Conservation (phyloP, 2,113 vertebrate species). For the Nanorana parkeri region DNA sequence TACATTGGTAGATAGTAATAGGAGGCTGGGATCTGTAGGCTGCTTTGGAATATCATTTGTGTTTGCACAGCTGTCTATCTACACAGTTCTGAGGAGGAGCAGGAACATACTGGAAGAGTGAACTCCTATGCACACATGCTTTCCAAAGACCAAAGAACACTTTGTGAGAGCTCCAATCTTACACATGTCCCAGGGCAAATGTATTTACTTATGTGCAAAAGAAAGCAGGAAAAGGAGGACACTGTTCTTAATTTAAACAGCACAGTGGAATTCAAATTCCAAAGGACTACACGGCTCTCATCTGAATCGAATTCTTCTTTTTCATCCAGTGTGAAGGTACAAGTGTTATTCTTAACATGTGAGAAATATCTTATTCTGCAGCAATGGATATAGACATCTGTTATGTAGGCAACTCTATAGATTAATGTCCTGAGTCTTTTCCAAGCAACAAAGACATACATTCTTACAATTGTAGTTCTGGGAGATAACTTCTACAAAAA, state of each 20-base stretch:
- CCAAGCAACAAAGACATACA: not conserved
- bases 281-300: constrained; percentile 19
- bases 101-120: constrained; percentile 25
- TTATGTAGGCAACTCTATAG: not conserved
- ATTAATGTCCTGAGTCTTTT: constrained; percentile 16
- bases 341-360: not conserved
- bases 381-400: not conserved
- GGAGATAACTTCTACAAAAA: not conserved
- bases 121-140: constrained; percentile 49
- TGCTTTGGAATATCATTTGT: constrained; percentile 33
- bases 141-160: constrained; percentile 35
- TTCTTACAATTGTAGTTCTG: not conserved
- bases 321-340: constrained; percentile 12
- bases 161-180: constrained; percentile 29
- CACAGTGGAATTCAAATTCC: constrained; percentile 40
- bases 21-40: constrained; percentile 1
- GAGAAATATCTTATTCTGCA: not conserved
- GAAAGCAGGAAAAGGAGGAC: constrained; percentile 32
- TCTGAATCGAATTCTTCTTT: constrained; percentile 9
- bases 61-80: constrained; percentile 51
- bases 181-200: constrained; percentile 23
- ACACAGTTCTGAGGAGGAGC: constrained; percentile 16
- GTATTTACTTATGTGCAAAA: constrained; percentile 48
- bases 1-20: not conserved
- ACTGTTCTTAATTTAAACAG: constrained; percentile 45